Evolutionary conservation across 2,113 vertebrate genomes (phyloP).

Genomic region (Morone chrysops): DNA sequence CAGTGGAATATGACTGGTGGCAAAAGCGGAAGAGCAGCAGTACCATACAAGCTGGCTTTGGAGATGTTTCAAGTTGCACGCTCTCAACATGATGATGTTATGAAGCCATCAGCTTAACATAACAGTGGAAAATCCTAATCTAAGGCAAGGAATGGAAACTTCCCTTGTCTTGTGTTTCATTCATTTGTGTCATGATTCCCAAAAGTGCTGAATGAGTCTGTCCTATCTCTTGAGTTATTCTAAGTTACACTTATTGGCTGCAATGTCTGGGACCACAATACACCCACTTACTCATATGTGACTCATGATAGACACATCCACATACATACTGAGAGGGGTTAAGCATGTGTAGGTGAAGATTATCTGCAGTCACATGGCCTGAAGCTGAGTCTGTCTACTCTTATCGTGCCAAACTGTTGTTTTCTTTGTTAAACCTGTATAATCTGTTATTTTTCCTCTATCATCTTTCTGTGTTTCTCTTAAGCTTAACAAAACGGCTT

Average conservation of each 20-base stretch:
- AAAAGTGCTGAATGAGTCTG: not conserved
- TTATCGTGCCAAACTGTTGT: not conserved
- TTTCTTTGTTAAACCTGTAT: not conserved
- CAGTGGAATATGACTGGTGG: slow-evolving; percentile 45
- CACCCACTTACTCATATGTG: not conserved
- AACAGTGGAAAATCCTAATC: slow-evolving; percentile 45
- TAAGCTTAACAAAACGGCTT: not conserved
- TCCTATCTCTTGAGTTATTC: not conserved
- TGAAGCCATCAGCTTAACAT: slow-evolving; percentile 32
- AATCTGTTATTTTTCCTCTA: too few species aligned
- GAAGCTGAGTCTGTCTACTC: not conserved
- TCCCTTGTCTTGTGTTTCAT: slow-evolving; percentile 17
- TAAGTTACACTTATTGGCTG: slow-evolving; percentile 14
- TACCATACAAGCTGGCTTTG: slow-evolving; percentile 31
- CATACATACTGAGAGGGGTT: not conserved
- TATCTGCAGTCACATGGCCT: not conserved
- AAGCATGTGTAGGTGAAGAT: not conserved
- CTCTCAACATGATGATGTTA: slow-evolving; percentile 21
- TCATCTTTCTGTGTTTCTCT: not conserved
- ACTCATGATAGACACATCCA: slow-evolving; percentile 2
- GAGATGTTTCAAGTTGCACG: slow-evolving; percentile 49
- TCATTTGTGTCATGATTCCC: not conserved
- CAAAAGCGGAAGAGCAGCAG: slow-evolving; percentile 30
- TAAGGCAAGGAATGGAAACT: slow-evolving; percentile 1
- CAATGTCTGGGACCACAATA: slow-evolving; percentile 4